Conservation (phyloP, 2,888 invertebrate genomes). For the Microctonus brassicae region DNA sequence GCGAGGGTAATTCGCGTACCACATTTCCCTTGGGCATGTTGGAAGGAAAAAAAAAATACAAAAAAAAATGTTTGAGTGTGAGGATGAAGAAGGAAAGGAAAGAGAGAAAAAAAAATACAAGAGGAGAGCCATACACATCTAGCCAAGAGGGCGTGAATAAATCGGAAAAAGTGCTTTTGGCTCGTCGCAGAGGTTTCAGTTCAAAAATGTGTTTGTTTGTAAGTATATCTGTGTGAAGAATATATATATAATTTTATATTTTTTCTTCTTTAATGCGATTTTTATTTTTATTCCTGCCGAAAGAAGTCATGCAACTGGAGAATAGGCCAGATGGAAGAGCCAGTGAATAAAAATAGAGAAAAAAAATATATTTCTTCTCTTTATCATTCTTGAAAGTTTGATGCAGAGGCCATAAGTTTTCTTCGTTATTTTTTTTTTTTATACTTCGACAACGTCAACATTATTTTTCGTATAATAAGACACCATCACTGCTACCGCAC, state of each 20-base stretch:
- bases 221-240: background rate
- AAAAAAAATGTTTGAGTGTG: background rate
- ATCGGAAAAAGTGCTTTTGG: conserved; percentile 46
- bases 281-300: background rate
- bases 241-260: background rate
- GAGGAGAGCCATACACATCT: background rate
- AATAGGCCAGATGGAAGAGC: background rate
- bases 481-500: conserved; percentile 31
- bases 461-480: conserved; percentile 62
- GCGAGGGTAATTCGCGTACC: conserved; percentile 1
- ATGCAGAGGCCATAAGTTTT: conserved; percentile 56
- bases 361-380: too few species aligned
- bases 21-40: conserved; percentile 23
- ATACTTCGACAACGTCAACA: conserved; percentile 56
- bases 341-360: conserved; percentile 1
- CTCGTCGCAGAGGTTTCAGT: conserved; percentile 20
- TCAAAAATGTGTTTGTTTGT: conserved; percentile 7
- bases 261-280: background rate
- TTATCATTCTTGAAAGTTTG: conserved; percentile 41
- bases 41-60: background rate
- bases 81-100: background rate
- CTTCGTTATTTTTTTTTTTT: conserved; percentile 57
- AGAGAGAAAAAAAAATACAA: background rate
- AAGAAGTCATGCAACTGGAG: background rate
- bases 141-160: conserved; percentile 48